phyloP scores from a whole-genome alignment of 1,140 invertebrate genomes.

The Diorhabda sublineata region DNA sequence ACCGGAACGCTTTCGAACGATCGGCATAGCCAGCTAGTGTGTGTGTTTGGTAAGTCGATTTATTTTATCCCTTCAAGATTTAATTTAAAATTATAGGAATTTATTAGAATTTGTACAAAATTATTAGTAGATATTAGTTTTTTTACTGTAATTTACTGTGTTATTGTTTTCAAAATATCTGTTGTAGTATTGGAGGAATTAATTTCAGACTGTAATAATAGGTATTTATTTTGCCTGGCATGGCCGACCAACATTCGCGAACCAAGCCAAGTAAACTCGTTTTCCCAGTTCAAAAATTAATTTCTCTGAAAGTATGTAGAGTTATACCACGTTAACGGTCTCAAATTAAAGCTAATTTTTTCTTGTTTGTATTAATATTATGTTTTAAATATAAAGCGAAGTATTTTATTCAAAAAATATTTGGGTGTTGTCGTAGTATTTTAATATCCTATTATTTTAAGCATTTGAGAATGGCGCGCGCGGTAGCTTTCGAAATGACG shows the following conservation, averaged over 20 bases:
- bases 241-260: constrained; percentile 23
- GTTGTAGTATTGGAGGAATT: constrained; percentile 30
- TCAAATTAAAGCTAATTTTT: constrained; percentile 35
- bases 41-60: constrained; percentile 23
- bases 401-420: constrained; percentile 34
- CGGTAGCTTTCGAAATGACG: no score
- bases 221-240: constrained; percentile 15
- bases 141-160: constrained; percentile 23
- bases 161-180: background rate
- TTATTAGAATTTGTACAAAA: constrained; percentile 12
- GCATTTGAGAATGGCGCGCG: constrained; percentile 43
- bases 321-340: constrained; percentile 15
- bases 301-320: constrained; percentile 22
- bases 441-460: constrained; percentile 44
- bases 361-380: constrained; percentile 11
- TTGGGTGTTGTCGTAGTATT: constrained; percentile 40
- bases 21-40: constrained; percentile 19
- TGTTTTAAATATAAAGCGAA: constrained; percentile 13
- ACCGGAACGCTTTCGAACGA: constrained; percentile 19
- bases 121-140: constrained; percentile 18
- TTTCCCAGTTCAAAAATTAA: constrained; percentile 28
- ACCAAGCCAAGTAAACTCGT: constrained; percentile 13
- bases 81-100: constrained; percentile 20
- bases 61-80: constrained; percentile 15
- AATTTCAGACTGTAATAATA: constrained; percentile 32